Percentiles rank a stretch among this genome's conserved stretches.
These are phyloP conservation scores for Oreochromis niloticus DNA, from an alignment of 2,113 vertebrate species.

Conservation along the genomic window DNA sequence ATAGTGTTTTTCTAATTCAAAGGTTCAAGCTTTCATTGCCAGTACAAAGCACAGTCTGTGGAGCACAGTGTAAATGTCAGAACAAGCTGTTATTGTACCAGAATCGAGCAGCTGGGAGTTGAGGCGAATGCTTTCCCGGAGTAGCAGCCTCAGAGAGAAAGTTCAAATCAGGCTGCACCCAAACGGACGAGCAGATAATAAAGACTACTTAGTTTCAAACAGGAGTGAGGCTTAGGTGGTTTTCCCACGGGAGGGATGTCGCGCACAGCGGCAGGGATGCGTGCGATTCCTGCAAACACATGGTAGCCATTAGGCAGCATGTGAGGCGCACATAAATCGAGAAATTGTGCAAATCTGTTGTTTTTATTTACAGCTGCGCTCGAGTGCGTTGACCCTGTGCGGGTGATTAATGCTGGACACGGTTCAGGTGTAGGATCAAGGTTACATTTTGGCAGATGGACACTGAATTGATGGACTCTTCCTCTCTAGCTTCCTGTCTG, in stretches of 20 bases:
- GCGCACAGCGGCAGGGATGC: neutral
- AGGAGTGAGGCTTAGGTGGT: neutral
- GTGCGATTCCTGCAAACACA: constrained; percentile 28
- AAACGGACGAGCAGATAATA: constrained; percentile 2
- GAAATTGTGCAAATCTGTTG: constrained; percentile 33
- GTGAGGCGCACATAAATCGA: constrained; percentile 33
- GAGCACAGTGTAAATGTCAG: neutral
- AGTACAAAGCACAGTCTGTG: neutral
- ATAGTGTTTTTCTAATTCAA: neutral
- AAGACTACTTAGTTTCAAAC: constrained; percentile 6
- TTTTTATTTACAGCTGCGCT: constrained; percentile 25
- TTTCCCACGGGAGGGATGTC: constrained; percentile 27
- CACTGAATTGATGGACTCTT: neutral
- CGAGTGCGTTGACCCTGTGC: neutral
- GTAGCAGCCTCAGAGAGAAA: neutral
- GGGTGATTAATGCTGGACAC: neutral
- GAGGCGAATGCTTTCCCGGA: constrained; percentile 9
- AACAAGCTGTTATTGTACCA: neutral
- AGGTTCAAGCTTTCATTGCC: neutral
- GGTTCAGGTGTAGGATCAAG: neutral
- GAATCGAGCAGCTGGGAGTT: neutral
- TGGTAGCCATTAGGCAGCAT: constrained; percentile 61
- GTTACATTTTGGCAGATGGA: constrained; percentile 2
- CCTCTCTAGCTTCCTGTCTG: neutral
- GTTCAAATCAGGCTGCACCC: neutral